Conservation (phyloP, 2,888 invertebrate species). For the Stictocephala bisonia region DNA sequence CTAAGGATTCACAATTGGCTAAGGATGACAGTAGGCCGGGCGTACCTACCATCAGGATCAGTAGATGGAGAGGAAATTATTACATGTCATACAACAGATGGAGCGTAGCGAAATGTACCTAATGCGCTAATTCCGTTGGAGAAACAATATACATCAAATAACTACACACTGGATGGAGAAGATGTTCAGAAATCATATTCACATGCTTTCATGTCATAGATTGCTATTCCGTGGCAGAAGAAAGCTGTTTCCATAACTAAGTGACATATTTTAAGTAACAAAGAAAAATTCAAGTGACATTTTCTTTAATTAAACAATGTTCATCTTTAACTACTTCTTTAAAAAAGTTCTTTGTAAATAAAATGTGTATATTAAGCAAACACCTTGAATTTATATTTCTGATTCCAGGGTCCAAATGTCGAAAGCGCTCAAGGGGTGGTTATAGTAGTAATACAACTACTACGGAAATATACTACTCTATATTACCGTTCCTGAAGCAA, state of each 20-base stretch:
- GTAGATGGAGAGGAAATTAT: too few relatives aligned
- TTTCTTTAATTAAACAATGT: not conserved
- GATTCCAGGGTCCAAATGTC: not conserved
- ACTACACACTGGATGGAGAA: not conserved
- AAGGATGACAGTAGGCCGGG: too few relatives aligned
- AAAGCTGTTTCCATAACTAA: not conserved
- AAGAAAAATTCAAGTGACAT: not conserved
- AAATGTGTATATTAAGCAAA: too few relatives aligned
- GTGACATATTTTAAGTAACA: not conserved
- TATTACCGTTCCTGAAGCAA: too few relatives aligned
- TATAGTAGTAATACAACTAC: constrained; percentile 18
- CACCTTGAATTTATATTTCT: too few relatives aligned
- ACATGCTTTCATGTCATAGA: too few relatives aligned
- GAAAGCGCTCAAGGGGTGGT: constrained; percentile 21
- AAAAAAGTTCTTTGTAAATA: not conserved
- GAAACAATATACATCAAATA: not conserved
- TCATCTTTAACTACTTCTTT: not conserved
- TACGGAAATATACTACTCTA: too few relatives aligned
- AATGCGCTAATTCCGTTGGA: not conserved
- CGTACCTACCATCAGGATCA: too few relatives aligned
- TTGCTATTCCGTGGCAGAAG: not conserved
- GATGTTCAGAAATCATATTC: constrained; percentile 19
- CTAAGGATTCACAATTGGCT: too few relatives aligned
- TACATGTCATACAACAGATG: not conserved
- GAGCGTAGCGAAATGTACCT: constrained; percentile 6